phyloP scores from a whole-genome alignment of 2,888 invertebrate species.

The Darwinula stevensoni region DNA sequence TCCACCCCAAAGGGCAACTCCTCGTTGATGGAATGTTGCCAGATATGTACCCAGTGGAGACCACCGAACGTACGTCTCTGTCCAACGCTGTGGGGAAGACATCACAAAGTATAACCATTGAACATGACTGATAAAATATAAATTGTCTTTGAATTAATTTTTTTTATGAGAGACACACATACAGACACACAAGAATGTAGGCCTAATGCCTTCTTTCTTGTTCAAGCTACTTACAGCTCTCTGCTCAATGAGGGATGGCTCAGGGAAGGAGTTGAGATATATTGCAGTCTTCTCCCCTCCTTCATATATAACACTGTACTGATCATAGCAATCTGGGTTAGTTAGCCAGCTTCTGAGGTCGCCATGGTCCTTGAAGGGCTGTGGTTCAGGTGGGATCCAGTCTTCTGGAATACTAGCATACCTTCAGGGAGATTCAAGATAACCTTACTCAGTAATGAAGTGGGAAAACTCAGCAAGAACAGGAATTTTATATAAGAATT shows the following conservation, averaged over 20 bases:
- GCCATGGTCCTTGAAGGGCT: constrained; percentile 65
- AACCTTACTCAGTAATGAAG: constrained; percentile 6
- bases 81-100: constrained; percentile 54
- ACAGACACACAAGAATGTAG: too few relatives aligned
- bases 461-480: background rate
- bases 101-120: constrained; percentile 8
- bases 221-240: constrained; percentile 32
- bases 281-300: constrained; percentile 49
- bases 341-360: constrained; percentile 74
- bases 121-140: background rate
- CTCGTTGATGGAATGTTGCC: constrained; percentile 79
- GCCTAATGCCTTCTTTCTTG: too few relatives aligned
- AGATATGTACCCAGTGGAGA: constrained; percentile 89
- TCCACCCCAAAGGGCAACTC: constrained; percentile 92
- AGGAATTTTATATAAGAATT: too few relatives aligned
- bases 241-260: constrained; percentile 46
- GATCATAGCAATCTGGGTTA: constrained; percentile 85
- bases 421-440: constrained; percentile 16
- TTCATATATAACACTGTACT: constrained; percentile 65
- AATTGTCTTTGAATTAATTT: background rate
- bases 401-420: constrained; percentile 65
- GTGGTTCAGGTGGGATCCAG: constrained; percentile 62
- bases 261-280: constrained; percentile 66
- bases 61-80: constrained; percentile 87
- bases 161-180: constrained; percentile 3